Evolutionary conservation across 2,888 invertebrate species (phyloP), one percentile per base, ranked within the genome.

Genomic region (Acanthopleura granulata): DNA sequence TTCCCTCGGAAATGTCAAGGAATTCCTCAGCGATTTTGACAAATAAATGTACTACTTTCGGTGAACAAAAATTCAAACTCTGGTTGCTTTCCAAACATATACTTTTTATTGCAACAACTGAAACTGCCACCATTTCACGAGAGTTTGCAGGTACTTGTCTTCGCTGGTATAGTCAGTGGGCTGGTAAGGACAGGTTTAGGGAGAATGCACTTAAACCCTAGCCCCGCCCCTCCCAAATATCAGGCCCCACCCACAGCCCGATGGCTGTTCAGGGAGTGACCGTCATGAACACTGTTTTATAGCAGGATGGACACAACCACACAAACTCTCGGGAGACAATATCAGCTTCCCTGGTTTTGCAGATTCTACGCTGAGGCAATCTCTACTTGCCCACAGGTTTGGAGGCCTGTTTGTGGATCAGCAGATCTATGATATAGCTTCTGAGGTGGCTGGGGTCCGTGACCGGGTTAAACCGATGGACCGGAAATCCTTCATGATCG

Each of bases 401-500:
- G 22, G 57, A 22, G 12, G 18, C n/a, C 4, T 18, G n/a, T 57
- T 57, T 57, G 18, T 57, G 18, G n/a, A n/a, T 22, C 6, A 66
- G 69, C 1, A 66, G 22, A n/a, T 66, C 69, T 16, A 25, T 16
- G 27, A 66, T 29, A 29, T 9, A 16, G 30, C 16, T 18, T 27
- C 69, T n/a, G 25, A 66, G 25, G 18, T 66, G 40, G 16, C 70
- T 11, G 0, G 81, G 81, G 15, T 78, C 74, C 16, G 75, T 49
- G 12, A 72, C 49, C 18, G 79, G 76, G 15, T 73, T 72, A n/a
- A 76, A 78, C 12, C 81, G 57, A 25, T 70, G 72, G 51, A 78
- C 57, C 14, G 78, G 77, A 25, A 61, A 16, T 74, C 86, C 76
- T 49, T 75, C 57, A 72, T 49, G 76, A 72, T 79, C 78, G n/a